Conservation (phyloP, 2,113 vertebrate species). For the Narcine bancroftii region DNA sequence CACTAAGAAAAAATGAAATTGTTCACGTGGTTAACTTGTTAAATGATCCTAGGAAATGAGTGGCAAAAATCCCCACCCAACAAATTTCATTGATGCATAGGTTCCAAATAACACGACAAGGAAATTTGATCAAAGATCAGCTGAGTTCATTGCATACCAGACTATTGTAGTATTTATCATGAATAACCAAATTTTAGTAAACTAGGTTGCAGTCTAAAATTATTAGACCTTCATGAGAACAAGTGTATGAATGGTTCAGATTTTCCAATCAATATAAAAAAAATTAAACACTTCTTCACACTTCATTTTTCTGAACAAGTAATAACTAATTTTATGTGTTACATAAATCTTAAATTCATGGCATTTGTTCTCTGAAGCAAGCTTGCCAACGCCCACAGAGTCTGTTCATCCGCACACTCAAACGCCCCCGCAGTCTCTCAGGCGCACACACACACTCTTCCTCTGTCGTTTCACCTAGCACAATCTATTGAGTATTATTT, state of each 20-base stretch:
- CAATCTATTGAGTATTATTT: conserved; percentile 27
- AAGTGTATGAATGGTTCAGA: background rate
- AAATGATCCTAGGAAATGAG: background rate
- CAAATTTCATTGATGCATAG: background rate
- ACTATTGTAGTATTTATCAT: background rate
- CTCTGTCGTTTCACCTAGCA: conserved; percentile 25
- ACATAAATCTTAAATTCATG: conserved; percentile 32
- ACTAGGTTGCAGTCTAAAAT: background rate
- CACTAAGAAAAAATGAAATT: background rate
- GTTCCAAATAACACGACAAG: background rate
- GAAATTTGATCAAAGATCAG: background rate
- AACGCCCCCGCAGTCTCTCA: conserved; percentile 34
- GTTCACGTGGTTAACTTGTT: too few relatives aligned
- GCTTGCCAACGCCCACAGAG: conserved; percentile 26
- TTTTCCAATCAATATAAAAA: background rate
- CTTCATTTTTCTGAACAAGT: conserved; percentile 11
- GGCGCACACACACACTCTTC: conserved; percentile 1
- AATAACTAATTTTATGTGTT: conserved; percentile 11
- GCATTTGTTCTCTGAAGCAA: conserved; percentile 33
- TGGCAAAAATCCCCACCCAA: background rate
- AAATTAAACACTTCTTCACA: background rate
- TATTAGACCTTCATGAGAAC: background rate
- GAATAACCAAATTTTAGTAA: background rate
- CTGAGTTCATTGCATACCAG: background rate
- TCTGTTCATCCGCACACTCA: conserved; percentile 28